phyloP scores from a whole-genome alignment of 2,113 vertebrate genomes.

The Syngnathoides biaculeatus region DNA sequence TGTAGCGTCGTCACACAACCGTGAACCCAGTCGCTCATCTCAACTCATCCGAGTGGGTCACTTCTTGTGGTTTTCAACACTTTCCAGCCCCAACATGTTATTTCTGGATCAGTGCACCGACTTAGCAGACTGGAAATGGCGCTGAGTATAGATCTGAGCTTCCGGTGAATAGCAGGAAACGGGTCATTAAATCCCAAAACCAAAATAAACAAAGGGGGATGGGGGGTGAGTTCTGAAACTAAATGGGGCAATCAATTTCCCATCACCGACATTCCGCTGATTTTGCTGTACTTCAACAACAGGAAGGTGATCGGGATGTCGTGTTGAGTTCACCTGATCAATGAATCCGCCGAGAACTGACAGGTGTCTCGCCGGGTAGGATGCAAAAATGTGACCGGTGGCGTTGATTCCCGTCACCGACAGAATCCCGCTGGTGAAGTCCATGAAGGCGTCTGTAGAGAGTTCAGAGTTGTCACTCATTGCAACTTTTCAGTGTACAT shows the following conservation, averaged over 20 bases:
- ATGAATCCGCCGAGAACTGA: slow-evolving; percentile 84
- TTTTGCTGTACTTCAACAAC: slow-evolving; percentile 31
- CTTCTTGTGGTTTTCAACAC: slow-evolving; percentile 12
- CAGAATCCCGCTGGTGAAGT: slow-evolving; percentile 81
- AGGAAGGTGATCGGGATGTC: slow-evolving; percentile 21
- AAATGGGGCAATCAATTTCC: slow-evolving; percentile 64
- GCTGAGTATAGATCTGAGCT: slow-evolving; percentile 47
- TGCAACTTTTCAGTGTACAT: background rate
- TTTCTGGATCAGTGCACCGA: slow-evolving; percentile 23
- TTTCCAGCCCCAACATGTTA: slow-evolving; percentile 15
- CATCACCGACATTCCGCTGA: slow-evolving; percentile 52
- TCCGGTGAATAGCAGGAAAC: slow-evolving; percentile 41
- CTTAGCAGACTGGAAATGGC: slow-evolving; percentile 33
- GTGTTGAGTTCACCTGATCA: slow-evolving; percentile 82
- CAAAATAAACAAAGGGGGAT: slow-evolving; percentile 17
- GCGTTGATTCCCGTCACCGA: slow-evolving; percentile 87
- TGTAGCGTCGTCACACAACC: too few relatives aligned
- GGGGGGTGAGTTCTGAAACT: slow-evolving; percentile 36
- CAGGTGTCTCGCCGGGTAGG: slow-evolving; percentile 86
- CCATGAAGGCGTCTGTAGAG: slow-evolving; percentile 84
- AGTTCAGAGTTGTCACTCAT: background rate
- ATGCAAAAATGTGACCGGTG: slow-evolving; percentile 93
- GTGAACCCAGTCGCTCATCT: background rate
- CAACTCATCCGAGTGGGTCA: slow-evolving; percentile 11
- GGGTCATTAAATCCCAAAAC: slow-evolving; percentile 54